Conservation (phyloP, 2,797 vertebrate genomes). For the Hydrolagus colliei region DNA sequence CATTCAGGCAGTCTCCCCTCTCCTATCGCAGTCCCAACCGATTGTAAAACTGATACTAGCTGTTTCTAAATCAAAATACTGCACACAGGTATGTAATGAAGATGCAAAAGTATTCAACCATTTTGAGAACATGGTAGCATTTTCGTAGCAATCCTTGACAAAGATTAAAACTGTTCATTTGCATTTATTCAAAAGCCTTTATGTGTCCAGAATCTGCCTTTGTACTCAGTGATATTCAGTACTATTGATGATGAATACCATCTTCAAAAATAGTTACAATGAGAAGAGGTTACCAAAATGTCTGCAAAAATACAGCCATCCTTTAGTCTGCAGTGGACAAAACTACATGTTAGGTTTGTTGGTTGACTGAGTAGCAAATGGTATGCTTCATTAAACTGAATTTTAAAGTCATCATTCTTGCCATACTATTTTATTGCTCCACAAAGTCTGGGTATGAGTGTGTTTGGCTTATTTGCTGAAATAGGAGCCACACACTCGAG, state of each 20-base stretch:
- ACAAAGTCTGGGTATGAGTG: too few relatives aligned
- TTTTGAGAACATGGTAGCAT: background rate
- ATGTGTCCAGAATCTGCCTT: background rate
- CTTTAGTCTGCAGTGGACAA: background rate
- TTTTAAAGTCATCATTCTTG: background rate
- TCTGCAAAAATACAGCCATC: background rate
- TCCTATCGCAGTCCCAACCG: conserved; percentile 62
- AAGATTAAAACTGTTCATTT: background rate
- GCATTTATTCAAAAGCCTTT: background rate
- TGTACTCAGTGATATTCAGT: background rate
- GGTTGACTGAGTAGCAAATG: background rate
- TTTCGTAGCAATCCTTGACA: conserved; percentile 26
- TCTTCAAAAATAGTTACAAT: background rate
- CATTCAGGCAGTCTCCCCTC: conserved; percentile 59
- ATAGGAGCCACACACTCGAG: too few relatives aligned
- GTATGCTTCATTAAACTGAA: background rate
- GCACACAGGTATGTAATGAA: conserved; percentile 56
- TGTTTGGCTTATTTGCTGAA: too few relatives aligned
- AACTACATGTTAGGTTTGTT: background rate
- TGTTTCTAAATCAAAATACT: conserved; percentile 69
- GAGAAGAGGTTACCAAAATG: too few relatives aligned
- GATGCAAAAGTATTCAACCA: background rate
- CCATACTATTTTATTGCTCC: background rate
- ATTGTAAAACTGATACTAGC: conserved; percentile 66
- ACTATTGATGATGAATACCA: background rate